These are phyloP conservation scores for Luehdorfia chinensis DNA, from an alignment of 1,140 invertebrate species.

Conservation along the genomic window DNA sequence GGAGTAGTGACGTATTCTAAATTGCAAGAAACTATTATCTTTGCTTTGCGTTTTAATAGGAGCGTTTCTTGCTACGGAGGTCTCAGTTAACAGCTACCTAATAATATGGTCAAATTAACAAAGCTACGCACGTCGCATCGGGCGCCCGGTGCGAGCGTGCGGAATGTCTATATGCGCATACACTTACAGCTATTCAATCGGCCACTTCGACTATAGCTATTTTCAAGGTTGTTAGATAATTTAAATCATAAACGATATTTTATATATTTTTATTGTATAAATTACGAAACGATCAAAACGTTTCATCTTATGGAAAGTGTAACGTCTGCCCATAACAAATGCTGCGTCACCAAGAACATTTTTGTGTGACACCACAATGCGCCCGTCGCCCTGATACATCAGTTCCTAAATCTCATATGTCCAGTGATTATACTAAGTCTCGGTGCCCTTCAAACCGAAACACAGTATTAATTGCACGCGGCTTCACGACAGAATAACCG, in stretches of 20 bases:
- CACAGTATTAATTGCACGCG: neutral
- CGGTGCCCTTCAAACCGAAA: no score
- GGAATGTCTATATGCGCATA: slow-evolving; percentile 32
- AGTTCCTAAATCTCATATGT: no score
- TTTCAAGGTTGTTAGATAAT: slow-evolving; percentile 20
- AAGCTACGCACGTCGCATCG: slow-evolving; percentile 44
- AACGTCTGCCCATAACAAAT: no score
- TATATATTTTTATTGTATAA: no score
- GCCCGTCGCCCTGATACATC: no score
- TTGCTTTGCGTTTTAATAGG: neutral
- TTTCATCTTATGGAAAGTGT: no score
- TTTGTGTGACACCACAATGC: no score
- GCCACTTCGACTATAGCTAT: slow-evolving; percentile 14
- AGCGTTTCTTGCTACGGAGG: slow-evolving; percentile 2
- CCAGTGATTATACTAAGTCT: no score
- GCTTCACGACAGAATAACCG: neutral
- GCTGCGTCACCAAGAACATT: no score
- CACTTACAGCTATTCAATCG: slow-evolving; percentile 12
- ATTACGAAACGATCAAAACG: neutral
- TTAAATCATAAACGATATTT: neutral
- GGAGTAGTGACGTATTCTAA: no score
- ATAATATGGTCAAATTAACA: slow-evolving; percentile 42
- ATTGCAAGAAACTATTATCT: neutral
- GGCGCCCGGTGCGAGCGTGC: slow-evolving; percentile 26
- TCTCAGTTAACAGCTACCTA: slow-evolving; percentile 19